These are phyloP conservation scores for Archilochus colubris DNA, from an alignment of 2,113 vertebrate genomes.

Conservation along the genomic window DNA sequence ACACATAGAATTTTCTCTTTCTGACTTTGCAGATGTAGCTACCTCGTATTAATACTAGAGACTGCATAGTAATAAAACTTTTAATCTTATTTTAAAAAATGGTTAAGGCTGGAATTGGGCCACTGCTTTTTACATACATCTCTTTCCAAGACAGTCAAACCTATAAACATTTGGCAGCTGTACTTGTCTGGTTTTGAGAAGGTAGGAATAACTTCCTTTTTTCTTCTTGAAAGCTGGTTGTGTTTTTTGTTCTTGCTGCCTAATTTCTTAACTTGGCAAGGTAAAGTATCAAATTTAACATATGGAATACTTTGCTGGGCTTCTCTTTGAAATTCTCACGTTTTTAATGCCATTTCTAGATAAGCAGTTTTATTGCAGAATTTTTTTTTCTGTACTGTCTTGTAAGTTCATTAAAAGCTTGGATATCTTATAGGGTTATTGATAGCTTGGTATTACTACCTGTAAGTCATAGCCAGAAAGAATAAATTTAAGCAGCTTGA, in stretches of 20 bases:
- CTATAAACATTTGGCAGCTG: not conserved
- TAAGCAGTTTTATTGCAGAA: not conserved
- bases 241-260: not conserved
- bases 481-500: not conserved
- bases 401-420: not conserved
- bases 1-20: not conserved
- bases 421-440: not conserved
- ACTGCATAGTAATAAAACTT: accelerated
- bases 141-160: not conserved
- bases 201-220: not conserved
- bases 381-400: not conserved
- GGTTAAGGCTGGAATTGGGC: not conserved
- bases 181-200: not conserved
- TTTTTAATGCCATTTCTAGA: not conserved
- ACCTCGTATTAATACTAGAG: not conserved
- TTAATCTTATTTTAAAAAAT: not conserved
- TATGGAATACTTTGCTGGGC: not conserved
- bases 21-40: not conserved
- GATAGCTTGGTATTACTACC: not conserved
- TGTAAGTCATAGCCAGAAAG: not conserved
- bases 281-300: not conserved
- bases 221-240: not conserved
- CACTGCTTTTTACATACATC: accelerated
- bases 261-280: not conserved
- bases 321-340: not conserved